Conservation (phyloP, 2,888 invertebrate genomes). For the Nematopogon swammerdamellus region DNA sequence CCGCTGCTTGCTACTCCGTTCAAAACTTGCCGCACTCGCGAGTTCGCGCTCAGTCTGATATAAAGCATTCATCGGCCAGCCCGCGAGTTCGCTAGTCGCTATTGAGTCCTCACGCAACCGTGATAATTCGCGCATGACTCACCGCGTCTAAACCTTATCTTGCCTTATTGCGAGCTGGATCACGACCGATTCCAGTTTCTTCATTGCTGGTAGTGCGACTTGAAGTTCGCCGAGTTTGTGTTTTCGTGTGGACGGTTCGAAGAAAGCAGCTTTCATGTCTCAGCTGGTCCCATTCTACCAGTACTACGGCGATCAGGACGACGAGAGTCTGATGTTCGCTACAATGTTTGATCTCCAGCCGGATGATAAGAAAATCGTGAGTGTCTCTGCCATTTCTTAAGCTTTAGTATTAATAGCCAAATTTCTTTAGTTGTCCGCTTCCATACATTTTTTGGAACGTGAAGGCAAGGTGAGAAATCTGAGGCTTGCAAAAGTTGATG, state of each 20-base stretch:
- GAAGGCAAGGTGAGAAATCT: no score
- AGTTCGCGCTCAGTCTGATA: slow-evolving; percentile 51
- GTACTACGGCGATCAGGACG: slow-evolving; percentile 47
- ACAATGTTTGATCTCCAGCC: slow-evolving; percentile 53
- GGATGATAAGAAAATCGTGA: slow-evolving; percentile 44
- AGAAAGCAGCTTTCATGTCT: slow-evolving; percentile 55
- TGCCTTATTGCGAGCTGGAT: not conserved
- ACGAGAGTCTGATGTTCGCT: slow-evolving; percentile 49
- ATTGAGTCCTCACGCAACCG: not conserved
- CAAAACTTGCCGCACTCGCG: slow-evolving; percentile 46
- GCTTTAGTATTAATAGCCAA: not conserved
- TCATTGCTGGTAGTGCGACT: slow-evolving; percentile 11
- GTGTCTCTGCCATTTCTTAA: slow-evolving; percentile 14
- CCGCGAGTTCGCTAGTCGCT: slow-evolving; percentile 31
- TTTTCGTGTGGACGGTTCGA: slow-evolving; percentile 23
- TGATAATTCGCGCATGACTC: slow-evolving; percentile 28
- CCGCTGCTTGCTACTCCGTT: slow-evolving; percentile 19
- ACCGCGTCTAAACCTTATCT: slow-evolving; percentile 21
- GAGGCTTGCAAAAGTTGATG: no score
- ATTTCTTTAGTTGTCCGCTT: no score
- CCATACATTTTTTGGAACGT: no score
- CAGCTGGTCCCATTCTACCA: slow-evolving; percentile 59
- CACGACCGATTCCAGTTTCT: not conserved
- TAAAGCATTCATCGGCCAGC: slow-evolving; percentile 20
- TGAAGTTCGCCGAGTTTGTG: slow-evolving; percentile 14